Conservation (phyloP, 2,113 vertebrate species). For the Balaenoptera acutorostrata region DNA sequence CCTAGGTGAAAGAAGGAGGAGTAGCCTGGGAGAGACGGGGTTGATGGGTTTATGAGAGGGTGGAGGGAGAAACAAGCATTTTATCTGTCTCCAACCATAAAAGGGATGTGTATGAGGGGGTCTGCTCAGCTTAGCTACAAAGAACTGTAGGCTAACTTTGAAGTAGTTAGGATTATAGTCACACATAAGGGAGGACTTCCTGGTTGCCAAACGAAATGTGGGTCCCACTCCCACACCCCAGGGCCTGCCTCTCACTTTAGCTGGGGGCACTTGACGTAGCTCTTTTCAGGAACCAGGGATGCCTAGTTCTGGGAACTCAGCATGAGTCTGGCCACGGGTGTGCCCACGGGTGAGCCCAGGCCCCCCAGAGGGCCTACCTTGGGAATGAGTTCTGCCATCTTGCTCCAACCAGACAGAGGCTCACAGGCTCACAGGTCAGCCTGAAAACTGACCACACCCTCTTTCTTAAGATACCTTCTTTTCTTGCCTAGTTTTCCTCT, state of each 20-base stretch:
- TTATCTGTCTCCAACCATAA: background rate
- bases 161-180: background rate
- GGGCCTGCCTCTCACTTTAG: background rate
- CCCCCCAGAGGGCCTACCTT: background rate
- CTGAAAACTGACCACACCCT: background rate
- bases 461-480: no score
- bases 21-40: background rate
- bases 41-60: background rate
- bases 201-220: background rate
- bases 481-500: background rate
- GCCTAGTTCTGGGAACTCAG: background rate
- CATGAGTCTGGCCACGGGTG: background rate
- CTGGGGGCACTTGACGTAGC: rapidly evolving
- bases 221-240: background rate
- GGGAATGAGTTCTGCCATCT: background rate
- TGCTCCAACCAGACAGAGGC: background rate
- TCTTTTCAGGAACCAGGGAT: background rate
- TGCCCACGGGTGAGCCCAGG: background rate
- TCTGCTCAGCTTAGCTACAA: background rate
- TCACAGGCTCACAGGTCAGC: background rate
- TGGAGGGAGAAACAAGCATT: background rate
- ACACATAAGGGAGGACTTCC: background rate
- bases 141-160: background rate
- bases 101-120: background rate
- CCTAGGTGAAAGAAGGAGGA: background rate